These are phyloP conservation scores for Caenorhabditis sp. DNA, from an alignment of 2,888 invertebrate genomes.

Conservation along the genomic window DNA sequence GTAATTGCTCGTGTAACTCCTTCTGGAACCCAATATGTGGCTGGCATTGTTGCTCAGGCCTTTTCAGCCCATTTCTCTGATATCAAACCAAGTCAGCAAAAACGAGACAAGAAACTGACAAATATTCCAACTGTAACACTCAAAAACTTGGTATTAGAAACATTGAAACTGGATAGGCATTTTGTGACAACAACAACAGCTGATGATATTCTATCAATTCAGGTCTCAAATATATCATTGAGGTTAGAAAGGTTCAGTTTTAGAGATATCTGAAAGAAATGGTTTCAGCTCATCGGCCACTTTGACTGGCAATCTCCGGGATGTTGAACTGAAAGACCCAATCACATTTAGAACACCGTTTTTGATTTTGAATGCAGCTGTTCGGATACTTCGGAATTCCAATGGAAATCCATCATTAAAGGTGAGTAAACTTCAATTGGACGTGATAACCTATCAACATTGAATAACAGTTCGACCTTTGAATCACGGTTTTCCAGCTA, in stretches of 20 bases:
- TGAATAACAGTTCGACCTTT: too few species aligned
- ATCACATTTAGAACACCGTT: constrained; percentile 22
- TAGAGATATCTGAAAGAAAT: too few species aligned
- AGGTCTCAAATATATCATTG: constrained; percentile 21
- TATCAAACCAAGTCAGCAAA: constrained; percentile 21
- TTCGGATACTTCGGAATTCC: constrained; percentile 32
- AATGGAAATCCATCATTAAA: constrained; percentile 48
- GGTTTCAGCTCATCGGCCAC: constrained; percentile 21
- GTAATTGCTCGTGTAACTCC: constrained; percentile 60
- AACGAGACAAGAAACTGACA: constrained; percentile 10
- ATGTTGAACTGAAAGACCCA: constrained; percentile 13
- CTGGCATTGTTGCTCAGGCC: constrained; percentile 54
- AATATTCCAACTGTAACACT: constrained; percentile 22
- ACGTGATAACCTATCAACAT: too few species aligned
- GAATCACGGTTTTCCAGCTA: too few species aligned
- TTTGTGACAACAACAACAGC: constrained; percentile 17
- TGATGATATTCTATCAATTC: constrained; percentile 18
- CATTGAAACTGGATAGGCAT: constrained; percentile 26
- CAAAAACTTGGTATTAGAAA: constrained; percentile 18
- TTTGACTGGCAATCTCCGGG: constrained; percentile 23
- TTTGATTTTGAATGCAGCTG: constrained; percentile 16
- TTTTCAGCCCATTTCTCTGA: constrained; percentile 55
- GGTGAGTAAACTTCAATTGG: constrained; percentile 12
- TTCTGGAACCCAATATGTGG: constrained; percentile 60
- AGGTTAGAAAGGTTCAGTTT: constrained; percentile 2